These are phyloP conservation scores for Pelmatolapia mariae DNA, from an alignment of 2,113 vertebrate species.

Conservation along the genomic window DNA sequence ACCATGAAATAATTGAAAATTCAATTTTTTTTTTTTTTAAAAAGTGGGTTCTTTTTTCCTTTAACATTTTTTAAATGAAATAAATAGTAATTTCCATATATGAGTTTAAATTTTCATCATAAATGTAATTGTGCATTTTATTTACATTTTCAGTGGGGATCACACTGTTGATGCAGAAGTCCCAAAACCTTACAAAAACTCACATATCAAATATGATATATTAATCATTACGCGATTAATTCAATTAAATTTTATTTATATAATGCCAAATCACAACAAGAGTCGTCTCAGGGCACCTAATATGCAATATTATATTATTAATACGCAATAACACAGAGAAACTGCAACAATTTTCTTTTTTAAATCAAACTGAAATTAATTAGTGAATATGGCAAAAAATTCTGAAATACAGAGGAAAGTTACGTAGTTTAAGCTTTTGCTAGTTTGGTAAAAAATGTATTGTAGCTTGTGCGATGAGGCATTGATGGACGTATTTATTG, in stretches of 20 bases:
- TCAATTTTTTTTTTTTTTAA: accelerated
- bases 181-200: neutral
- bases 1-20: neutral
- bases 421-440: neutral
- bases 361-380: neutral
- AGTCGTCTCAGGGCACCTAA: neutral
- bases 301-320: too few species aligned
- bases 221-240: neutral
- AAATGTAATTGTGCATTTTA: neutral
- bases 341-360: neutral
- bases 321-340: neutral
- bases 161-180: neutral
- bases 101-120: neutral
- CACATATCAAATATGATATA: neutral
- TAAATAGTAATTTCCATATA: neutral
- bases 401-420: neutral
- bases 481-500: neutral
- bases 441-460: neutral
- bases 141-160: neutral
- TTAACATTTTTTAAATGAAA: neutral
- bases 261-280: neutral
- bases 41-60: neutral
- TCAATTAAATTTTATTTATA: neutral
- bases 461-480: neutral
- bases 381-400: neutral